phyloP scores from a whole-genome alignment of 1,140 invertebrate species.

The Nixonia krombeini region DNA sequence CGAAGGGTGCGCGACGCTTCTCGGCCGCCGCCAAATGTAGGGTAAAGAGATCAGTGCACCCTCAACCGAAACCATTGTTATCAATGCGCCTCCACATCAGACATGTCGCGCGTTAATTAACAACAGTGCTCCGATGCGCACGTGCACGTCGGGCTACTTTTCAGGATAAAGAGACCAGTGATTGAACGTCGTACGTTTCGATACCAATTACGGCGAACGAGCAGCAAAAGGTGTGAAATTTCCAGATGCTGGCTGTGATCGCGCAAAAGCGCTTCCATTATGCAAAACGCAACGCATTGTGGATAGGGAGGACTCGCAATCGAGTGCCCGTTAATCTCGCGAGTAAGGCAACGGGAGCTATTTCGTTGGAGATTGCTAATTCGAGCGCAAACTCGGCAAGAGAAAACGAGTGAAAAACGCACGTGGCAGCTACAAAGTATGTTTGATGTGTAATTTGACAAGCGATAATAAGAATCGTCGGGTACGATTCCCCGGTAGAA shows the following conservation, averaged over 20 bases:
- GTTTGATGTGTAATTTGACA: constrained; percentile 45
- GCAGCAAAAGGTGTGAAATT: too few relatives aligned
- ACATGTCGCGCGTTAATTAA: constrained; percentile 25
- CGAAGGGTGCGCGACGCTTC: constrained; percentile 1
- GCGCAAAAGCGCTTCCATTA: too few relatives aligned
- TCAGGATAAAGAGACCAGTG: too few relatives aligned
- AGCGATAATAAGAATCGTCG: constrained; percentile 58
- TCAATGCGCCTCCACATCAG: not conserved
- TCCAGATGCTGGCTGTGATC: too few relatives aligned
- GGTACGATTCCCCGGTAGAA: constrained; percentile 43
- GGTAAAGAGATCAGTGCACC: constrained; percentile 9
- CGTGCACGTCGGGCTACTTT: too few relatives aligned
- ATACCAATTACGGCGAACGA: too few relatives aligned
- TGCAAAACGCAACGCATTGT: too few relatives aligned
- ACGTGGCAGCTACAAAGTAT: constrained; percentile 47
- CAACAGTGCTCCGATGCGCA: not conserved
- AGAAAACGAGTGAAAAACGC: constrained; percentile 19
- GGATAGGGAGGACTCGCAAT: too few relatives aligned
- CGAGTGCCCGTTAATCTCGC: too few relatives aligned
- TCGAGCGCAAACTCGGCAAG: too few relatives aligned
- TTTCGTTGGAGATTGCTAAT: not conserved
- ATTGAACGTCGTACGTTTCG: too few relatives aligned
- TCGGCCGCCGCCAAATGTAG: constrained; percentile 7
- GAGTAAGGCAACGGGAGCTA: not conserved
- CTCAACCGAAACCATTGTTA: constrained; percentile 26